A percentile compares a stretch with the other conserved stretches of the same genome.
These are phyloP conservation scores for Diarsia mendica DNA, from an alignment of 2,888 invertebrate species.

Conservation along the genomic window DNA sequence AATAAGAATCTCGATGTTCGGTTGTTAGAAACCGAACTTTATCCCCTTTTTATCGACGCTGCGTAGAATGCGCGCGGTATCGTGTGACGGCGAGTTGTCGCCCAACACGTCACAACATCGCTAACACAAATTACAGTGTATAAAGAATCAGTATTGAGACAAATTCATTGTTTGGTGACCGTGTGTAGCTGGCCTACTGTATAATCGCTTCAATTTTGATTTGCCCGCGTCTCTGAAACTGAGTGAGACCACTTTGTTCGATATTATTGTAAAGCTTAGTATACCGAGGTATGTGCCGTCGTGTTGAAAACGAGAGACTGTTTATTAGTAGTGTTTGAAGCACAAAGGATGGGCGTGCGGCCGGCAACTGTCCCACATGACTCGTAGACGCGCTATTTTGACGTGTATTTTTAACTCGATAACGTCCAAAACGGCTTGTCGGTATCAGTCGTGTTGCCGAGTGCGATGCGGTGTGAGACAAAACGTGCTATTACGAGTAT, in stretches of 20 bases:
- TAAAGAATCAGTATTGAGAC: conserved; percentile 70
- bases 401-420: conserved; percentile 64
- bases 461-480: conserved; percentile 51
- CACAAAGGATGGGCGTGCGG: conserved; percentile 72
- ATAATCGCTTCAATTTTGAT: conserved; percentile 66
- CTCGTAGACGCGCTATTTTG: conserved; percentile 59
- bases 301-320: conserved; percentile 78
- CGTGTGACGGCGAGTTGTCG: conserved; percentile 60
- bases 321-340: conserved; percentile 76
- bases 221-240: conserved; percentile 49
- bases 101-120: conserved; percentile 47
- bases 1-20: conserved; percentile 60
- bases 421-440: conserved; percentile 64
- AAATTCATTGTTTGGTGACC: conserved; percentile 63
- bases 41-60: conserved; percentile 55
- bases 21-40: conserved; percentile 45
- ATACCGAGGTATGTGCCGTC: conserved; percentile 68
- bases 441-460: conserved; percentile 49
- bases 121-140: conserved; percentile 55
- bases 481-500: conserved; percentile 63
- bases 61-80: conserved; percentile 44
- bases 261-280: conserved; percentile 69
- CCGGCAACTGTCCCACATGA: conserved; percentile 51
- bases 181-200: conserved; percentile 77
- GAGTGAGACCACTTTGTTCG: conserved; percentile 60